Base-by-base conservation (phyloP, 2,888 invertebrate genomes). In the Capitulum mitella region DNA sequence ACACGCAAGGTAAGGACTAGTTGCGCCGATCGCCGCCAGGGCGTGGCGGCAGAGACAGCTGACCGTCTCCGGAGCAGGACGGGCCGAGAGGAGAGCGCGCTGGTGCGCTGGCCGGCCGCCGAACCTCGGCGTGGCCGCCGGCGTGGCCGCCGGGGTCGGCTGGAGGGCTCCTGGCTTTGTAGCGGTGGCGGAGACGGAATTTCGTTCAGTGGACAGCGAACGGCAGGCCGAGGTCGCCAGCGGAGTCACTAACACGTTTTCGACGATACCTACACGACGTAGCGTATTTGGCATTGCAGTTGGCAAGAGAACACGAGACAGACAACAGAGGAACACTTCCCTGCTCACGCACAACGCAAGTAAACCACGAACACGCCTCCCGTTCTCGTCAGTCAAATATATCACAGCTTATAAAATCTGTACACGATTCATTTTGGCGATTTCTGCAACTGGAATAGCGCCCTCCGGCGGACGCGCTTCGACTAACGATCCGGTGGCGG, bases 341-440 rank as follows among this genome's bases (percentile, higher is more conserved):
- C 37, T 16, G 26, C 26, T 70, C 70, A 64, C 64, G 29, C 61
- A 70, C 70, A 14, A 37, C 34, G 64, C 16, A 32, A 64, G 58
- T 29, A n/a, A 32, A 61, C 12, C 16, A 32, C 61, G n/a, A 16
- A 61, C 32, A 32, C 61, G 58, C 58, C 34, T 3, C 32, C 22
- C 34, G 0, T 22, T 2, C 22, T 5, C 34, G 12, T 34, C 70
- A 70, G 37, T 70, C 22, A 70, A 70, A 70, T 70, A 70, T 70
- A 70, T 70, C 70, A 70, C 70, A 70, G 70, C 70, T 70, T 70
- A 70, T 70, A 70, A 70, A 61, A 34, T 70, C 70, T 70, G 70
- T 70, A 70, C 70, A 70, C 37, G 22, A 29, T 70, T 70, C 70
- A 37, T 70, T 70, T 70, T 70, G 70, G 70, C 70, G 70, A 37